Percentiles rank a stretch among this genome's conserved stretches.
phyloP scores from a whole-genome alignment of 2,797 vertebrate species.

The Onychomys arenicola region DNA sequence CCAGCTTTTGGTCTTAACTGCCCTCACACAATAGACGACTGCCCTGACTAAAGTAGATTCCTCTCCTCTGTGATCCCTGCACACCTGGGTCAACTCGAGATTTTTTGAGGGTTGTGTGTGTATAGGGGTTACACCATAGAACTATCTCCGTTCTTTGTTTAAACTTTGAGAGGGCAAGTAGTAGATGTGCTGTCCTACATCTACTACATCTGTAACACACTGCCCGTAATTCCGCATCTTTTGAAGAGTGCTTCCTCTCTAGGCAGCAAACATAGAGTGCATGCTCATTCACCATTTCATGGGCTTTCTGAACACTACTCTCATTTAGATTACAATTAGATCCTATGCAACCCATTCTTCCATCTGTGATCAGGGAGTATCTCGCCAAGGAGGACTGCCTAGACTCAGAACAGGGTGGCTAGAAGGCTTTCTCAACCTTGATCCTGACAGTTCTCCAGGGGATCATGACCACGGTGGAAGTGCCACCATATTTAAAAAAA shows the following conservation, averaged over 20 bases:
- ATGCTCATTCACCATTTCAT: background rate
- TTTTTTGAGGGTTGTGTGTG: background rate
- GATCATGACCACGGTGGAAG: background rate
- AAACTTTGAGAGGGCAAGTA: background rate
- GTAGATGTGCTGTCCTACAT: background rate
- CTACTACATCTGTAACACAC: background rate
- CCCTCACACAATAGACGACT: background rate
- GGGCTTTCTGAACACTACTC: background rate
- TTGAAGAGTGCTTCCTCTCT: background rate
- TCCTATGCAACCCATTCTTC: background rate
- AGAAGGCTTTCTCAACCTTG: background rate
- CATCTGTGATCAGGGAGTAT: background rate
- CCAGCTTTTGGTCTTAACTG: background rate
- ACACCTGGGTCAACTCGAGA: background rate
- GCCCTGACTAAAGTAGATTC: background rate
- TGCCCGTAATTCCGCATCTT: background rate
- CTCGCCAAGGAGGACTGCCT: background rate
- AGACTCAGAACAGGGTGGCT: background rate
- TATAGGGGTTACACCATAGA: background rate
- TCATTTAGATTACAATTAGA: background rate
- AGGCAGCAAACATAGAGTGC: background rate
- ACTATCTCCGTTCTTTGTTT: background rate
- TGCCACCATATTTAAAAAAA: background rate
- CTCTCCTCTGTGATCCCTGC: background rate
- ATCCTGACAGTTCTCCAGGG: background rate